Evolutionary conservation across 2,888 invertebrate species (phyloP), one percentile per base, ranked within the genome.

Genomic region (Melanostoma scalare): DNA sequence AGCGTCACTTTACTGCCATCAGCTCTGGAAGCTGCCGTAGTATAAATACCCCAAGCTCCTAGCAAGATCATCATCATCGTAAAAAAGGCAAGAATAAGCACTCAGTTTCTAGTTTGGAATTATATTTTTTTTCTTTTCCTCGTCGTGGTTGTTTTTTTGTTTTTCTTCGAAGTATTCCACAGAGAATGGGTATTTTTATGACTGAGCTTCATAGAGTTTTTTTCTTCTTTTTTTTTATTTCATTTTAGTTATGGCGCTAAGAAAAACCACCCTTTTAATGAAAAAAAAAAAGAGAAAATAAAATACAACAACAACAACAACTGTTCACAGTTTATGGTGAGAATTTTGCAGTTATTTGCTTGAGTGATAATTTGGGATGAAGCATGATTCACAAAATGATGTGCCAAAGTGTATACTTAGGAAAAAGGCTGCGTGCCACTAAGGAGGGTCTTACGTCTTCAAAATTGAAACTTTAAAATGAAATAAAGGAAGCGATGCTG

Each of bases 301-400:
- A 9, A 30, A 56, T 20, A 44, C 9, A 61, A 46, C 61, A 36
- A 44, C 9, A 38, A 53, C 52, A 72, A 61, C 46, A 72, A 82
- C 61, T 63, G 56, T 52, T 74, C 40, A 40, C 61, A 53, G 77
- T 73, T 69, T 77, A 58, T 69, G 73, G 68, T 40, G 55, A 67
- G 71, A 75, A 69, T 73, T 60, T 65, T 60, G 53, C 53, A 73
- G 77, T 82, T 82, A 77, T 82, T 77, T 82, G 82, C 82, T 78
- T 82, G 73, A 82, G 73, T 69, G 82, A 82, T 82, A 77, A 82
- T 82, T 82, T 82, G 31, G 69, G 82, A 74, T 74, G 82, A 77
- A 77, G 56, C 77, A 82, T 74, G 77, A 77, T 82, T 81, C 61
- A 36, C 55, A 61, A 72, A 81, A 81, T 58, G 73, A 77, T 74